These are phyloP conservation scores for Heliconius congener DNA, from an alignment of 1,140 invertebrate species.

Conservation along the genomic window DNA sequence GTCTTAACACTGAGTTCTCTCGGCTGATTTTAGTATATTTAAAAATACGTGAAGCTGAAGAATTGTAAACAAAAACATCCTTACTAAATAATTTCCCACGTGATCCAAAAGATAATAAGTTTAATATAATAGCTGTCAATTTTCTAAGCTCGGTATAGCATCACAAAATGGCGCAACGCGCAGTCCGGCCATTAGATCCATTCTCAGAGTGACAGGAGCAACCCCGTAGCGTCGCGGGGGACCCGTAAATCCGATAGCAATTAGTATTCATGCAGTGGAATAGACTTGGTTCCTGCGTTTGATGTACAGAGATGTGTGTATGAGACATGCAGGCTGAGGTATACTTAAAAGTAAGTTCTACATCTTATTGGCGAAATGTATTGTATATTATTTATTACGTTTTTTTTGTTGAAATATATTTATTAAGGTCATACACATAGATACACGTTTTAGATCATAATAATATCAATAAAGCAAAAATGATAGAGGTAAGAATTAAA, in stretches of 20 bases:
- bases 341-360: background rate
- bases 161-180: constrained; percentile 16
- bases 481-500: no score
- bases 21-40: background rate
- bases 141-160: constrained; percentile 4
- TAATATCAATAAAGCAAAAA: no score
- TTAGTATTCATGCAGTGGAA: constrained; percentile 29
- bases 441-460: no score
- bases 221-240: constrained; percentile 8
- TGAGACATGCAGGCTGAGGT: background rate
- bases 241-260: constrained; percentile 30
- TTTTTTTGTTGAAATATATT: no score
- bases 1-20: background rate
- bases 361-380: background rate
- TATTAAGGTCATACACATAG: no score
- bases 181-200: constrained; percentile 16
- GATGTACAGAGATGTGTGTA: constrained; percentile 4
- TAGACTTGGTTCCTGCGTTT: constrained; percentile 16
- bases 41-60: background rate
- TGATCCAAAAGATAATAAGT: background rate
- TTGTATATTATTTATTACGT: background rate
- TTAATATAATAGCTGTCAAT: constrained; percentile 12
- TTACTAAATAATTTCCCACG: background rate
- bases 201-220: constrained; percentile 15
- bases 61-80: no score